A percentile compares a stretch with the other conserved stretches of the same genome.
These are phyloP conservation scores for Parauchenoglanis ngamensis DNA, from an alignment of 2,797 vertebrate genomes.

Conservation along the genomic window DNA sequence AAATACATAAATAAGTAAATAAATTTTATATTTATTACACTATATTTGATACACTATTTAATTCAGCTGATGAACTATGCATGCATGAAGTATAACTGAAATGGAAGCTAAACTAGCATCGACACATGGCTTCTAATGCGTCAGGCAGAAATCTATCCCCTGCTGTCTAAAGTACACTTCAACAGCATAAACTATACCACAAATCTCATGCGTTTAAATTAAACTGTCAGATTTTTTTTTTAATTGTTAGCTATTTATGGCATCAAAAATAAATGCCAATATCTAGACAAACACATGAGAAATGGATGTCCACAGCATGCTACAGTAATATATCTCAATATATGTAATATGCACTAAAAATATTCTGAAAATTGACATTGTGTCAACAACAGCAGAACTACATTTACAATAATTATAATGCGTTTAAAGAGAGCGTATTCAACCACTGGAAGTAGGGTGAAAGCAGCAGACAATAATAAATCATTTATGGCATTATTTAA, in stretches of 20 bases:
- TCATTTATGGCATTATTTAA: not conserved
- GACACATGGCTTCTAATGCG: not conserved
- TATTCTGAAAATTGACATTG: not conserved
- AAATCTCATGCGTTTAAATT: not conserved
- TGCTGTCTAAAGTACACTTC: not conserved
- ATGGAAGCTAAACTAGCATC: not conserved
- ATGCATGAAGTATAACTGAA: constrained; percentile 1
- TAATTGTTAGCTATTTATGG: not conserved
- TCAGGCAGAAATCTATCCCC: not conserved
- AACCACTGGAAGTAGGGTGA: not conserved
- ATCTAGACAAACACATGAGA: not conserved
- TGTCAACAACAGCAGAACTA: not conserved
- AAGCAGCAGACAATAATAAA: constrained; percentile 21
- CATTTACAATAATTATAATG: not conserved
- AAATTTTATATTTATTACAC: no score
- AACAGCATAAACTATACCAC: not conserved
- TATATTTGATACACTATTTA: not conserved
- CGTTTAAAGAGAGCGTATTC: not conserved
- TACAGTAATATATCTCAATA: not conserved
- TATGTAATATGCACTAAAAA: not conserved
- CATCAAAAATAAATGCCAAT: not conserved
- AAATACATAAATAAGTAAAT: no score
- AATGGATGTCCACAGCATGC: not conserved
- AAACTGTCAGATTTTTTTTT: not conserved
- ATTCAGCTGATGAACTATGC: not conserved